A percentile compares a stretch with the other conserved stretches of the same genome.
phyloP scores from a whole-genome alignment of 30 jellyfish, hydroid and myxozoan genomes.

The Hydractinia echinata region DNA sequence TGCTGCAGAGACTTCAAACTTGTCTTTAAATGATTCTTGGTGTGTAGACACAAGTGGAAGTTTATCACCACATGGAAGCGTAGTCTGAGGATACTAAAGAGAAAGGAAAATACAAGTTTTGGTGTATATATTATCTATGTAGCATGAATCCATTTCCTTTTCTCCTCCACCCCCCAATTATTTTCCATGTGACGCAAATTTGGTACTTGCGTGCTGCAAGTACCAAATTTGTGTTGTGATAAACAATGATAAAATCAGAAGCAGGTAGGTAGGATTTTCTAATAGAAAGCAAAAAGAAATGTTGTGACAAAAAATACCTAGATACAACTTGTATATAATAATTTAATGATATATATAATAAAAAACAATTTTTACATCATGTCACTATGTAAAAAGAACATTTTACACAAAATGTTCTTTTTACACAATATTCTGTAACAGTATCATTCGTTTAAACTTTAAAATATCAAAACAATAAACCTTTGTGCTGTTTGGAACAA shows the following conservation, averaged over 20 bases:
- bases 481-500: slow-evolving; percentile 17
- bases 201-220: too few relatives aligned
- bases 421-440: background rate
- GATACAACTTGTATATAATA: too few relatives aligned
- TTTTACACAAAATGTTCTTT: too few relatives aligned
- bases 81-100: slow-evolving; percentile 61
- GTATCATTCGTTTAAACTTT: background rate
- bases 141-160: too few relatives aligned
- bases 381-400: background rate
- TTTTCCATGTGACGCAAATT: too few relatives aligned
- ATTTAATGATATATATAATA: too few relatives aligned
- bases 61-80: slow-evolving; percentile 73
- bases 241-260: too few relatives aligned
- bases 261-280: too few relatives aligned
- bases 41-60: slow-evolving; percentile 14
- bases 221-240: too few relatives aligned
- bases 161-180: too few relatives aligned
- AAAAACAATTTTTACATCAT: background rate
- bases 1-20: background rate
- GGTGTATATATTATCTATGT: background rate
- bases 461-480: background rate
- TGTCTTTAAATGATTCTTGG: slow-evolving; percentile 6
- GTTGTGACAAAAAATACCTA: too few relatives aligned
- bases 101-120: background rate
- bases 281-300: too few relatives aligned